A percentile compares a stretch with the other conserved stretches of the same genome.
Conservation (phyloP, 2,888 invertebrate species). For the Autographa pulchrina region DNA sequence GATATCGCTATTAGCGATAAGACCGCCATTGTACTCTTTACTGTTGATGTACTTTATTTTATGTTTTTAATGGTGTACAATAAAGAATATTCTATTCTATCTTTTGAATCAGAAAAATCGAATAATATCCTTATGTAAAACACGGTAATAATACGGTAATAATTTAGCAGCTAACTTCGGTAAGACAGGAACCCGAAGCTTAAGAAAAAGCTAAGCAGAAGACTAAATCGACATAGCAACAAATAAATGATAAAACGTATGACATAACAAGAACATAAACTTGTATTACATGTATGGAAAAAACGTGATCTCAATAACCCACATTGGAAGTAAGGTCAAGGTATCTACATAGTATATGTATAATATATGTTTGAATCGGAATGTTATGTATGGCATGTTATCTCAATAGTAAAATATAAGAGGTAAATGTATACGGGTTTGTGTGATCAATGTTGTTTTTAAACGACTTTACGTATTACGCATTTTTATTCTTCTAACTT, state of each 20-base stretch:
- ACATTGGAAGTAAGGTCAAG: slow-evolving; percentile 15
- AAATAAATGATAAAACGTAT: background rate
- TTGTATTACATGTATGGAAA: slow-evolving; percentile 4
- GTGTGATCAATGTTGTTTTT: background rate
- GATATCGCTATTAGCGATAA: too few relatives aligned
- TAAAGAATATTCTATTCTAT: too few relatives aligned
- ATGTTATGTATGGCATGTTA: background rate
- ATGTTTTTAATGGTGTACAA: too few relatives aligned
- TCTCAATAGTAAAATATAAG: background rate
- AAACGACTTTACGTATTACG: background rate
- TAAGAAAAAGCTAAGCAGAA: background rate
- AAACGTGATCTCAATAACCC: slow-evolving; percentile 10
- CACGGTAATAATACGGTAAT: too few relatives aligned
- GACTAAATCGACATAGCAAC: too few relatives aligned
- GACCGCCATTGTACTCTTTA: too few relatives aligned
- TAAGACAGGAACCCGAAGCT: too few relatives aligned
- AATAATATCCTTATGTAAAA: too few relatives aligned
- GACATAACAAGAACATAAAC: background rate
- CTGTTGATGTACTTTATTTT: too few relatives aligned
- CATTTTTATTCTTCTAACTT: too few relatives aligned
- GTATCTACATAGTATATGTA: background rate
- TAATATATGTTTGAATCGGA: background rate
- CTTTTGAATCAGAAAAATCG: too few relatives aligned
- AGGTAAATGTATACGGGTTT: background rate
- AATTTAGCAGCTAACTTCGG: too few relatives aligned